Evolutionary conservation across 2,113 vertebrate genomes (phyloP).

Genomic region (Ptyas mucosa): DNA sequence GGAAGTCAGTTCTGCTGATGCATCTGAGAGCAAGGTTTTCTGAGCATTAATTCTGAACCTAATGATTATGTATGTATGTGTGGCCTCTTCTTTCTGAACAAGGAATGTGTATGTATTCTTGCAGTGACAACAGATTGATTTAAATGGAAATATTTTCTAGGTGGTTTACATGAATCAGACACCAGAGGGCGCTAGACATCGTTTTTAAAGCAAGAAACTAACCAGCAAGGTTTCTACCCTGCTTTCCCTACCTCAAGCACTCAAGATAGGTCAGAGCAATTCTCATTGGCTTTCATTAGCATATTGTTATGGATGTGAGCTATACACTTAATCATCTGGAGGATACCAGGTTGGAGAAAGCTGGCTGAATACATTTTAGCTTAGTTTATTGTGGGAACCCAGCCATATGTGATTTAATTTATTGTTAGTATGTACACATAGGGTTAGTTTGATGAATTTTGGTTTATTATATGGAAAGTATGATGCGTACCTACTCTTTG

Average conservation of each 20-base stretch:
- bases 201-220: neutral
- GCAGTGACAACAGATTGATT: neutral
- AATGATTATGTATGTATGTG: neutral
- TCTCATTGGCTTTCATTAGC: neutral
- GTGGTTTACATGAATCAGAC: neutral
- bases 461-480: neutral
- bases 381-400: neutral
- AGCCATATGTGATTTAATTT: neutral
- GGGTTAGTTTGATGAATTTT: neutral
- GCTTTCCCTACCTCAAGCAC: neutral
- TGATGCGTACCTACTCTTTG: neutral
- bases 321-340: neutral
- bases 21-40: neutral
- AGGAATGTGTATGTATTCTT: too few species aligned
- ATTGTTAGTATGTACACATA: neutral
- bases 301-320: neutral
- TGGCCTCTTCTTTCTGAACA: neutral
- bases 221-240: neutral
- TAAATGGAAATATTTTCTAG: neutral
- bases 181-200: neutral
- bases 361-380: neutral
- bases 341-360: neutral
- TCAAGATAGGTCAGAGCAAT: neutral
- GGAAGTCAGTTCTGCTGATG: too few species aligned
- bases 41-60: neutral